Conservation (phyloP, 1,140 invertebrate genomes). For the Sarcophaga bullata region DNA sequence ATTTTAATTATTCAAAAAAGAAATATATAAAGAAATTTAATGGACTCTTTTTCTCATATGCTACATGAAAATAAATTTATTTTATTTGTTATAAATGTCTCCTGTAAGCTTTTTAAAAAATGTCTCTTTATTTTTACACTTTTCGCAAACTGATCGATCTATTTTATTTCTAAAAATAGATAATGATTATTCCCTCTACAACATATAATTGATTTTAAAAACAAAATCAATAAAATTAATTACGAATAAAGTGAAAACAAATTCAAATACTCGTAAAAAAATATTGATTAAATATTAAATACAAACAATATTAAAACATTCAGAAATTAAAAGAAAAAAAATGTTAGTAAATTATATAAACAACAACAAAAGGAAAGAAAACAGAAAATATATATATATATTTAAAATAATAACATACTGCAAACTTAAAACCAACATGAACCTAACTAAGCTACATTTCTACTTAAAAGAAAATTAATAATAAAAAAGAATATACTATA, state of each 20-base stretch:
- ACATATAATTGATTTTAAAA: background rate
- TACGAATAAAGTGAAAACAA: constrained; percentile 19
- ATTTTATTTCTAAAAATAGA: too few species aligned
- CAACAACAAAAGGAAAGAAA: background rate
- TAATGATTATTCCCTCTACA: too few species aligned
- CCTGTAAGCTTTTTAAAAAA: too few species aligned
- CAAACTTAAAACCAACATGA: constrained; percentile 20
- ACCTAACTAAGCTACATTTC: constrained; percentile 37
- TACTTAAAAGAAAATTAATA: constrained; percentile 16
- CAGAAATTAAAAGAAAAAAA: background rate
- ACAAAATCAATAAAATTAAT: constrained; percentile 16
- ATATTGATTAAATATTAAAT: background rate
- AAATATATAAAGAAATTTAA: too few species aligned
- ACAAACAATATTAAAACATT: background rate
- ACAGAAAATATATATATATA: constrained; percentile 2
- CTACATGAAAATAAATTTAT: too few species aligned
- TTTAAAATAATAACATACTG: constrained; percentile 8
- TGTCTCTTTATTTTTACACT: too few species aligned
- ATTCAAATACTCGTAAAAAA: constrained; percentile 15
- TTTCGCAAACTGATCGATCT: too few species aligned
- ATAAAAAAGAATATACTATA: constrained; percentile 17
- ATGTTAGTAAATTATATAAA: constrained; percentile 2
- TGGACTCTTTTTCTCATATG: too few species aligned
- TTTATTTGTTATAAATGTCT: too few species aligned
- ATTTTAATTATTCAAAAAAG: too few species aligned